Evolutionary conservation across 2,113 vertebrate species (phyloP).

Genomic region (Trematomus loennbergii): DNA sequence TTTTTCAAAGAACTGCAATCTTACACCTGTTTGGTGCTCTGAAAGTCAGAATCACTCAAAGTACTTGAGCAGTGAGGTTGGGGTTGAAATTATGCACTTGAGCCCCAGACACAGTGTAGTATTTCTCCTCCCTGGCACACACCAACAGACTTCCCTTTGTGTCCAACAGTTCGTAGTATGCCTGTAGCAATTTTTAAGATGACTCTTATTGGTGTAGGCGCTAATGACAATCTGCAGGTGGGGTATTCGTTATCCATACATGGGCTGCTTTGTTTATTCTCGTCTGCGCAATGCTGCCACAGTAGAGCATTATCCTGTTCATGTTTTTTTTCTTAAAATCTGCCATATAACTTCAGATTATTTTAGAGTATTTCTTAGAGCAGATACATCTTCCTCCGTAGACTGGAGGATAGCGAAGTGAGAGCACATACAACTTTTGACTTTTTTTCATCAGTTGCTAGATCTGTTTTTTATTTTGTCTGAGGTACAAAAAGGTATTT

Average conservation of each 20-base stretch:
- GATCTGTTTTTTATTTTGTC: neutral
- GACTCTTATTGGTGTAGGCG: slow-evolving; percentile 68
- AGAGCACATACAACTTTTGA: neutral
- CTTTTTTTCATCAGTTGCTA: neutral
- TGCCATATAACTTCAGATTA: neutral
- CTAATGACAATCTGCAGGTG: slow-evolving; percentile 72
- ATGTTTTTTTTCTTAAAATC: slow-evolving; percentile 6
- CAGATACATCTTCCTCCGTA: slow-evolving; percentile 14
- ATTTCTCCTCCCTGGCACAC: slow-evolving; percentile 69
- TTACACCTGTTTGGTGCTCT: slow-evolving; percentile 61
- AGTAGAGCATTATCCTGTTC: slow-evolving; percentile 11
- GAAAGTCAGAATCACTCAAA: slow-evolving; percentile 66
- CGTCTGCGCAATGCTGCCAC: slow-evolving; percentile 29
- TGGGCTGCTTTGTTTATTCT: slow-evolving; percentile 53
- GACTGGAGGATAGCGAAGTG: slow-evolving; percentile 4
- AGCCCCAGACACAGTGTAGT: slow-evolving; percentile 66
- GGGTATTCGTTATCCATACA: slow-evolving; percentile 59
- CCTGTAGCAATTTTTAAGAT: slow-evolving; percentile 79
- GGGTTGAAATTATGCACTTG: slow-evolving; percentile 71
- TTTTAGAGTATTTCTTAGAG: slow-evolving; percentile 5
- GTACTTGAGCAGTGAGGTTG: slow-evolving; percentile 54
- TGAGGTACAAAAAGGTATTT: neutral
- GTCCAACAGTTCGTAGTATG: slow-evolving; percentile 62
- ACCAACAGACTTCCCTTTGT: slow-evolving; percentile 82
- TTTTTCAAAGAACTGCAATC: slow-evolving; percentile 53